Evolutionary conservation across 2,797 vertebrate species (phyloP), one percentile per base, ranked within the genome.

Genomic region (Anisognathus igniventris): DNA sequence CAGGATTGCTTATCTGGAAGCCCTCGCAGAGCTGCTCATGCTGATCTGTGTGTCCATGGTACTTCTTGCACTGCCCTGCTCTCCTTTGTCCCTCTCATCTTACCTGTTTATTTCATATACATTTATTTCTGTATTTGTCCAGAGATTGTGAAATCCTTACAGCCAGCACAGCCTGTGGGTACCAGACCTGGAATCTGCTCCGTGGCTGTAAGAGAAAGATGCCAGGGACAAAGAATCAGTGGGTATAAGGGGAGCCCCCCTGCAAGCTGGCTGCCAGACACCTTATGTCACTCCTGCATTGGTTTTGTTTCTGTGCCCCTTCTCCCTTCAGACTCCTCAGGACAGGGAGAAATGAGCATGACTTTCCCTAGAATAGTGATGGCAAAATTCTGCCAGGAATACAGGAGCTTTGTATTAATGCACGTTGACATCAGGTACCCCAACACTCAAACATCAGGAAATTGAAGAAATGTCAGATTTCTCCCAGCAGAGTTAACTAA

Each of bases 41-140:
- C 42, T 50, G 39, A 45, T 80, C 18, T 0, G 0, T 5, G 3
- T 73, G 23, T 39, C 42, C 21, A 23, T 0, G 0, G 21, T 44
- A 51, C 39, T 65, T 44, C 18, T 68, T 18, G 35, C 17, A 3
- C 40, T 84, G 51, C 60, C 31, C 30, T 28, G 23, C 14, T 37
- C 3, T 83, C 31, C 53, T 81, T 22, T 58, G 15, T 73, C 20
- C 50, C 9, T 71, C 35, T 75, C 47, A 37, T 58, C 28, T 65
- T 74, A 48, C 40, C 47, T 58, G 17, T 78, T 90, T 79, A n/a
- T 67, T 85, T 84, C 15, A 4, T 44, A 18, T 5, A 12, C 12
- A 39, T 91, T 93, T 87, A 1, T 72, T n/a, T 76, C 4, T 40
- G 4, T 61, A 40, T 31, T 42, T 61, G 30, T 44, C 80, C 74